Percentiles rank a stretch among this genome's conserved stretches.
Evolutionary conservation across 2,113 vertebrate genomes (phyloP).

Genomic region (Myrmecobius fasciatus): DNA sequence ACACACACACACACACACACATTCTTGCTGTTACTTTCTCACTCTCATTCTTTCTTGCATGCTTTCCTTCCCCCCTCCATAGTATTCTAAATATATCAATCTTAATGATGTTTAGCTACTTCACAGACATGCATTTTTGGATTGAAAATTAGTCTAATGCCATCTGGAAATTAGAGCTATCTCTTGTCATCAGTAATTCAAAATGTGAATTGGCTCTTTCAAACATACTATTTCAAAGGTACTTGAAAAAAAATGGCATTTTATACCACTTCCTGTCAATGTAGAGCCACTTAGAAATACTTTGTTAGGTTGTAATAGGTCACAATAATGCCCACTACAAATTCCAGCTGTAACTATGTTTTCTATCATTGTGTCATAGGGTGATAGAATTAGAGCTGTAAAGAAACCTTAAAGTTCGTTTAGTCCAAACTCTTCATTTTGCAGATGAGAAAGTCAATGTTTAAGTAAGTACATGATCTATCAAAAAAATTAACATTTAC

Average conservation of each 20-base stretch:
- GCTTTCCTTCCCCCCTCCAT: not conserved
- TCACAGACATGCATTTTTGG: not conserved
- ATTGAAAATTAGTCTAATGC: not conserved
- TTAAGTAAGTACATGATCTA: not conserved
- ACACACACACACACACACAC: too few relatives aligned
- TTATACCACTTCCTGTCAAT: not conserved
- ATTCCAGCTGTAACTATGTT: not conserved
- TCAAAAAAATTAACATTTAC: not conserved
- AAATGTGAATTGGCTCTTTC: not conserved
- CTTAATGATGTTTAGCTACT: not conserved
- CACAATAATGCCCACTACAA: not conserved
- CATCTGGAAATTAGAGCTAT: not conserved
- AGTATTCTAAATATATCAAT: not conserved
- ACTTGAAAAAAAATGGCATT: not conserved
- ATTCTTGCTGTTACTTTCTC: not conserved
- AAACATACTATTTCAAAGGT: not conserved
- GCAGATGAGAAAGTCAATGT: not conserved
- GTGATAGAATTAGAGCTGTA: not conserved
- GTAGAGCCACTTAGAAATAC: not conserved
- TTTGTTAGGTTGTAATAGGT: not conserved
- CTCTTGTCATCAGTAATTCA: not conserved
- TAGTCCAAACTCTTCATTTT: not conserved
- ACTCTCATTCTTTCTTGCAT: not conserved
- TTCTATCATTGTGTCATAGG: not conserved
- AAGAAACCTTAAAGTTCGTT: not conserved